Conservation (phyloP, 2,888 invertebrate species). For the Trachelus iudaicus region DNA sequence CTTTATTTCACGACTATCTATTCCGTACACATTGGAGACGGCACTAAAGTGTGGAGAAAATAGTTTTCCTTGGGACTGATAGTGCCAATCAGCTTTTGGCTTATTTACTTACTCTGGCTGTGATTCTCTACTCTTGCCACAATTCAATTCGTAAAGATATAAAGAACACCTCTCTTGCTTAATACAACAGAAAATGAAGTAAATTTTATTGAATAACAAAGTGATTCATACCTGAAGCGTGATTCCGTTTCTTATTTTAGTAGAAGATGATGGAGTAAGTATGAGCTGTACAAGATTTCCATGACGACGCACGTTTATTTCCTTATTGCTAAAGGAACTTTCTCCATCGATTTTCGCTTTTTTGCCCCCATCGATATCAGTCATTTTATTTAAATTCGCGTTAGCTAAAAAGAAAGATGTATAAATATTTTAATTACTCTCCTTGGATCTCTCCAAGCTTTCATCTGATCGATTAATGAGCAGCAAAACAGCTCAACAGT, state of each 20-base stretch:
- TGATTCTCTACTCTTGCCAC: neutral
- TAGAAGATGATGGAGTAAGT: constrained; percentile 70
- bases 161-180: neutral
- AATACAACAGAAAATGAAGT: neutral
- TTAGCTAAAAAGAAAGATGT: constrained; percentile 37
- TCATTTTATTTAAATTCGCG: constrained; percentile 32
- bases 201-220: neutral
- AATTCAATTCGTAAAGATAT: neutral
- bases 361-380: constrained; percentile 40
- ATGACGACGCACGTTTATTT: constrained; percentile 71
- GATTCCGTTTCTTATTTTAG: constrained; percentile 72
- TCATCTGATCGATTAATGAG: neutral
- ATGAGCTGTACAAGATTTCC: constrained; percentile 74
- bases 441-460: neutral
- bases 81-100: too few relatives aligned
- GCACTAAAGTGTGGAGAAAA: too few relatives aligned
- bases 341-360: constrained; percentile 41
- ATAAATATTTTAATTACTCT: constrained; percentile 26
- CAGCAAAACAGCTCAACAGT: too few relatives aligned
- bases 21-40: too few relatives aligned
- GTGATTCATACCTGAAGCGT: constrained; percentile 69
- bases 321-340: constrained; percentile 63
- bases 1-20: too few relatives aligned
- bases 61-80: too few relatives aligned
- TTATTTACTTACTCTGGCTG: too few relatives aligned